Evolutionary conservation across 2,797 vertebrate genomes (phyloP), one percentile per base, ranked within the genome.

Genomic region (Xerus rutilus): DNA sequence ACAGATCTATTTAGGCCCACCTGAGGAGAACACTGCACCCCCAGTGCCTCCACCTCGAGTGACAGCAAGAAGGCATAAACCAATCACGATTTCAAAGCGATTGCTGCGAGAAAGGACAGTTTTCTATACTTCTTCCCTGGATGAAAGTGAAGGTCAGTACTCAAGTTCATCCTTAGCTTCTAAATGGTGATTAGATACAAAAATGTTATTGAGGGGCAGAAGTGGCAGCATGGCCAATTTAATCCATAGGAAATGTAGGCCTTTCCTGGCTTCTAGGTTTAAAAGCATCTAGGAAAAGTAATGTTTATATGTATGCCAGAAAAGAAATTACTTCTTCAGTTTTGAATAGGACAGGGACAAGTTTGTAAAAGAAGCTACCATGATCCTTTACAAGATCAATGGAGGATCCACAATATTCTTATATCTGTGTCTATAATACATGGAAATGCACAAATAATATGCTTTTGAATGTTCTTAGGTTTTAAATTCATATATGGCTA

Each of bases 11-110:
- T 99, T 98, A 7, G 98, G 98, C 28, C 98, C 98, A 67, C 99
- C 99, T 2, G 99, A 99, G 95, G 99, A 99, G 97, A 99, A 96
- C 95, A 65, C 97, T 0, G 98, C 98, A 5, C 99, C 99, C 0
- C 99, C 99, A 0, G 96, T 99, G 69, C 99, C 99, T 74, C 99
- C 99, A 30, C 99, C 99, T 4, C 98, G 99, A 87, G 99, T 99
- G 96, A 98, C 99, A 89, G 99, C 99, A 5, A 99, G 99, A 95
- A 99, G 98, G 89, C 99, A 99, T 94, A 99, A 99, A 89, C 99
- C 99, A 97, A 99, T 99, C 98, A 99, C 99, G 15, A 99, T 99
- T 98, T 99, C 99, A 83, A 99, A 99, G 96, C 99, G 99, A 1
- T 99, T 99, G 0, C 97, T 99, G 59, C 98, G 99, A 86, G 98